phyloP scores from a whole-genome alignment of 2,113 vertebrate genomes.

The Elaphurus davidianus region DNA sequence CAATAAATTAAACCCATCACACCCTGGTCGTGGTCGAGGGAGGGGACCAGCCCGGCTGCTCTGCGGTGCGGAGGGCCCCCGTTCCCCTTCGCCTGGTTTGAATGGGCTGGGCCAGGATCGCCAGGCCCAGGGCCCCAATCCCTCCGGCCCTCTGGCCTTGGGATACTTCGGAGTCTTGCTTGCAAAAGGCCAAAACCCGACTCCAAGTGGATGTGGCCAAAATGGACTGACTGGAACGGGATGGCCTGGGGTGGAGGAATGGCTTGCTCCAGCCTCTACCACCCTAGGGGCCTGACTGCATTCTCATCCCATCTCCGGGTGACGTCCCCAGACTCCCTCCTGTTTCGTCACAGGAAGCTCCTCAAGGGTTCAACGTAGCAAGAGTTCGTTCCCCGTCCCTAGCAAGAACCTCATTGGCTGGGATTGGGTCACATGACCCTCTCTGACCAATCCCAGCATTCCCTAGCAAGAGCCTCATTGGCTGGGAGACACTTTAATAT shows the following conservation, averaged over 20 bases:
- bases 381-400: not conserved
- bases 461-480: not conserved
- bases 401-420: not conserved
- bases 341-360: rapidly evolving
- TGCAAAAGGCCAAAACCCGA: not conserved
- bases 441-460: not conserved
- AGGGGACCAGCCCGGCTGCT: not conserved
- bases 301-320: rapidly evolving
- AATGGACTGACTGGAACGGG: not conserved
- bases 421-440: not conserved
- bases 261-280: not conserved
- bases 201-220: not conserved
- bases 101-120: not conserved
- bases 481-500: not conserved
- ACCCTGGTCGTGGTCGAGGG: not conserved
- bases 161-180: rapidly evolving
- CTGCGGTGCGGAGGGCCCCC: rapidly evolving
- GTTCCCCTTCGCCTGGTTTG: rapidly evolving
- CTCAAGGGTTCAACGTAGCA: not conserved
- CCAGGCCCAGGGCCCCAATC: not conserved
- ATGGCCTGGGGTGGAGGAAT: rapidly evolving
- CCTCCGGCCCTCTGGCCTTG: not conserved
- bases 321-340: not conserved
- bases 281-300: not conserved
- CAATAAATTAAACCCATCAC: slow-evolving; percentile 84